Evolutionary conservation across 1,140 invertebrate species (phyloP).

Genomic region (Hyles euphorbiae): DNA sequence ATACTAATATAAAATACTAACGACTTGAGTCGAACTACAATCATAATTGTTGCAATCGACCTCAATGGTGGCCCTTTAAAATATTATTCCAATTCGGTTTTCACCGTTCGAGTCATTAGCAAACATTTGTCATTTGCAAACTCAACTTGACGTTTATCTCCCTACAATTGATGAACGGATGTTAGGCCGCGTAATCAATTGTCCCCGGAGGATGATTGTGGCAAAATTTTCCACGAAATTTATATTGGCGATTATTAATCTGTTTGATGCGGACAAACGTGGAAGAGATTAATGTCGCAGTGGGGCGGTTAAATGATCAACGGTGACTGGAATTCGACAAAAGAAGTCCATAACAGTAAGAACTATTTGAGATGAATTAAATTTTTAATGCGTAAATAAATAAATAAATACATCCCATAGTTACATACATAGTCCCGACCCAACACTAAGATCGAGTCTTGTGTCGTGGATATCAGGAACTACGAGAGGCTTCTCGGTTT

Average conservation of each 20-base stretch:
- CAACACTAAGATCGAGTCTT: no score
- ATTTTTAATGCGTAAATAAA: no score
- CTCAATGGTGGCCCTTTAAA: conserved; percentile 30
- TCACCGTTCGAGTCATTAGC: conserved; percentile 50
- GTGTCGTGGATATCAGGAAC: no score
- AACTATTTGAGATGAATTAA: no score
- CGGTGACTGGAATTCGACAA: no score
- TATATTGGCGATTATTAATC: conserved; percentile 32
- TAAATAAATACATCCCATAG: no score
- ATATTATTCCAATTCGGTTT: conserved; percentile 41
- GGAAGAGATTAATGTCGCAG: neutral
- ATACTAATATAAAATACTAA: conserved; percentile 22
- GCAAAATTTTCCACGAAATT: conserved; percentile 33
- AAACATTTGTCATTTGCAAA: conserved; percentile 68
- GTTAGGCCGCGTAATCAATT: conserved; percentile 60
- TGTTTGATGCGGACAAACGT: conserved; percentile 20
- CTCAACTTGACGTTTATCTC: conserved; percentile 58
- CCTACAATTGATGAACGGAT: conserved; percentile 64
- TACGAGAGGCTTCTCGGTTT: no score
- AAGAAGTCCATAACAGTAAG: no score
- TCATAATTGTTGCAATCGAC: conserved; percentile 25
- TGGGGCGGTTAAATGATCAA: no score
- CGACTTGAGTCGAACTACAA: conserved; percentile 19
- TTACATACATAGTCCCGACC: no score
- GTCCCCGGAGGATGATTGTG: conserved; percentile 44